phyloP scores from a whole-genome alignment of 1,140 invertebrate genomes.

The Maniola jurtina region DNA sequence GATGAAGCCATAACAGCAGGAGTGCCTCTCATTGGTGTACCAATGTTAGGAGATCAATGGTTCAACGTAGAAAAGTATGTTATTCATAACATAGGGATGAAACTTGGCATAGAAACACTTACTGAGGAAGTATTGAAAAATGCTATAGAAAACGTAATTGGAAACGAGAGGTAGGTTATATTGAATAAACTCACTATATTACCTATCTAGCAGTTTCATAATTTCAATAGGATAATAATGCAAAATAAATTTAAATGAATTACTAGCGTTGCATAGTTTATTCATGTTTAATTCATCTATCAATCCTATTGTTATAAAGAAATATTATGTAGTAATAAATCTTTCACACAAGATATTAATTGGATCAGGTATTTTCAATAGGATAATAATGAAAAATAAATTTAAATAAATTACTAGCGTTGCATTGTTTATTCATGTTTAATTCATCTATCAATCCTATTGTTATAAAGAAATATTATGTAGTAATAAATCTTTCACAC shows the following conservation, averaged over 20 bases:
- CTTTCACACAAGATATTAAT: no score
- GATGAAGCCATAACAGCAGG: slow-evolving; percentile 24
- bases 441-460: no score
- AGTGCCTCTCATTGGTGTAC: slow-evolving; percentile 31
- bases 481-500: no score
- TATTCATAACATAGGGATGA: slow-evolving; percentile 16
- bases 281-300: no score
- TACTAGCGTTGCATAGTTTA: no score
- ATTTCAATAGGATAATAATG: background rate
- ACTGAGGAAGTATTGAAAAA: slow-evolving; percentile 72
- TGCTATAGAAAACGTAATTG: slow-evolving; percentile 17
- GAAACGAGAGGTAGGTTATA: slow-evolving; percentile 10
- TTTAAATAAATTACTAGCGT: no score
- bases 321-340: no score
- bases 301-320: no score
- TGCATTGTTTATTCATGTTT: no score
- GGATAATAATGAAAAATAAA: background rate
- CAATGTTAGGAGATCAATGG: slow-evolving; percentile 43
- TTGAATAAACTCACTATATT: background rate
- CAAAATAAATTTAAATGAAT: background rate
- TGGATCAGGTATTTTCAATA: no score
- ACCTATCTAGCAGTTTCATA: background rate
- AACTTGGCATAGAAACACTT: slow-evolving; percentile 31
- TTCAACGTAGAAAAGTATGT: slow-evolving; percentile 22
- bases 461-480: no score